phyloP scores from a whole-genome alignment of 2,113 vertebrate species.

The Urocolius indicus region DNA sequence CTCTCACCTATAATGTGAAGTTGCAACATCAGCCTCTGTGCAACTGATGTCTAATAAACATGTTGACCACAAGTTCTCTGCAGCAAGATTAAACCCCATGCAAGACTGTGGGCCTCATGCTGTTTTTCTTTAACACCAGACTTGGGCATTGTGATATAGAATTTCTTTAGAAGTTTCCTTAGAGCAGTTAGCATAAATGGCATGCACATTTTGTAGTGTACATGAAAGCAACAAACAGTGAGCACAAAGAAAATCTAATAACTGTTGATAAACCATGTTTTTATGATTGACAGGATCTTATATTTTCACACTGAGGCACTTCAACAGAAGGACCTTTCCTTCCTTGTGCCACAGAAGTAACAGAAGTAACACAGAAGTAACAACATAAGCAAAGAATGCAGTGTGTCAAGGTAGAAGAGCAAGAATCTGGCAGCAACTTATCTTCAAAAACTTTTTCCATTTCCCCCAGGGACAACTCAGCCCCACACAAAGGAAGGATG shows the following conservation, averaged over 20 bases:
- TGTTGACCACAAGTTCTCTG: background rate
- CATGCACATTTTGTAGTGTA: background rate
- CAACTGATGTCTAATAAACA: background rate
- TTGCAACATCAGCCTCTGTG: background rate
- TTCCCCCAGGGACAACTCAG: background rate
- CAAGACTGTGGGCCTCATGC: background rate
- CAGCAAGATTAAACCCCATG: background rate
- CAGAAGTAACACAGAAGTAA: fast-evolving
- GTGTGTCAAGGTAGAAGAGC: background rate
- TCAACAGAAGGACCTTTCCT: background rate
- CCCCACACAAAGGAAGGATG: background rate
- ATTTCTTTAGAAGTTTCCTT: background rate
- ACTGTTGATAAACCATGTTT: background rate
- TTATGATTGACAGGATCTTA: background rate
- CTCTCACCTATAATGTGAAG: background rate
- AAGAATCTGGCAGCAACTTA: background rate
- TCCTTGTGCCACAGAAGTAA: background rate
- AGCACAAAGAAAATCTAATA: background rate
- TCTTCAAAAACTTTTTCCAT: background rate
- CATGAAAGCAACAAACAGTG: background rate
- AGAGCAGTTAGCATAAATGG: background rate
- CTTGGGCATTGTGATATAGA: background rate
- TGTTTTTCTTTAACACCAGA: background rate
- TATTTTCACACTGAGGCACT: background rate
- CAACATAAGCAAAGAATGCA: background rate